Evolutionary conservation across 2,888 invertebrate species (phyloP), one percentile per base, ranked within the genome.

Genomic region (Parascotia fuliginaria): DNA sequence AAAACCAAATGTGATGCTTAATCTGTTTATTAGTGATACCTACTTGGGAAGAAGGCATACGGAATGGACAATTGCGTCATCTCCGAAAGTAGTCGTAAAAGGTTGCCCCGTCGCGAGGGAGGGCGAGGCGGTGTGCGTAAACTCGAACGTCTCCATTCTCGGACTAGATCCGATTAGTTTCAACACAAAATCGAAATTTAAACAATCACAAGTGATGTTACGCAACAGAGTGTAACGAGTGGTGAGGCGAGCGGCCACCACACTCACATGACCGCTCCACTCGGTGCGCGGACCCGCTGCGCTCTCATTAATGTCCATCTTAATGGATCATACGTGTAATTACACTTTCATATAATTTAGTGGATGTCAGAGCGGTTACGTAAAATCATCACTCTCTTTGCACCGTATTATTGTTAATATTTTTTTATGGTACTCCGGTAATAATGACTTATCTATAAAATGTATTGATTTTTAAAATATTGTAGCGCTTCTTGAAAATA

Each of bases 11-110:
- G 81, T 86, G 82, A 87, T 81, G 85, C 85, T 75, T 75, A 73
- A 72, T 75, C 62, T 70, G 81, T 80, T 83, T 81, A 80, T 83
- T 85, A 72, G 61, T 70, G 57, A 64, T 68, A 73, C 70, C 72
- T 70, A 64, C 62, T 62, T 66, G 70, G 72, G 70, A 71, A 66
- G 50, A 59, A 63, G 69, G 68, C 65, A 56, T 55, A 61, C 60
- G 47, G 60, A 75, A 55, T 65, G 65, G 63, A 55, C 43, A 61
- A 72, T 88, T 89, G 68, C 85, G 73, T 84, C 81, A 89, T 58
- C 55, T 66, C 80, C 82, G 86, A 88, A 89, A 89, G 87, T 85
- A 71, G 85, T 85, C 79, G 87, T 89, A 89, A 89, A 88, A 90
- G 87, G 86, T 81, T 77, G 84, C 66, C 69, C 73, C 68, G 70